Percentiles rank a stretch among this genome's conserved stretches.
Evolutionary conservation across 1,140 invertebrate species (phyloP).

Genomic region (Brachionus calyciflorus): DNA sequence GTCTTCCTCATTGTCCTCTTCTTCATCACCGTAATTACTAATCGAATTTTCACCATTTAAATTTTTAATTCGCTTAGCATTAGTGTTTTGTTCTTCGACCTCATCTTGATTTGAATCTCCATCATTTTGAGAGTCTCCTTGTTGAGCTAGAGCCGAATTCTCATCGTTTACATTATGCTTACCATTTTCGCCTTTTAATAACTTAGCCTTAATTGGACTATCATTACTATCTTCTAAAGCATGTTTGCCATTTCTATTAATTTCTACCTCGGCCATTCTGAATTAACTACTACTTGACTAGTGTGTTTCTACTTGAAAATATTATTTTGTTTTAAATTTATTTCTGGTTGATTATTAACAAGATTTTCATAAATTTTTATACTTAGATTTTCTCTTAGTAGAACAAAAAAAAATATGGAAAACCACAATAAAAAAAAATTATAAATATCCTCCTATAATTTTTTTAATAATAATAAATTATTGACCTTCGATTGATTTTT

Average conservation of each 20-base stretch:
- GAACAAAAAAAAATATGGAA: background rate
- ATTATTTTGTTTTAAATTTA: background rate
- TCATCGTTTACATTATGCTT: constrained; percentile 1
- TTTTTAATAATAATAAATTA: too few relatives aligned
- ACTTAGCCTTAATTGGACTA: background rate
- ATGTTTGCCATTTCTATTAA: constrained; percentile 38
- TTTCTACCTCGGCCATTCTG: constrained; percentile 40
- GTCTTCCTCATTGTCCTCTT: constrained; percentile 44
- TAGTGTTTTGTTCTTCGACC: background rate
- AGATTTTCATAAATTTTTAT: constrained; percentile 35
- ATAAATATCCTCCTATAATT: background rate
- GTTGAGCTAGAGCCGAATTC: background rate
- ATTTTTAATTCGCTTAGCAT: background rate
- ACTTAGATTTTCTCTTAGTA: background rate
- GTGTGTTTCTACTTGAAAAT: background rate
- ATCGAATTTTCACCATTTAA: constrained; percentile 25
- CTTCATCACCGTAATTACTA: constrained; percentile 43
- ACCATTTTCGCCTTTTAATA: constrained; percentile 33
- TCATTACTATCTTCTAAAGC: constrained; percentile 24
- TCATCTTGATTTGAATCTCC: background rate
- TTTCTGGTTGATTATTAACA: background rate
- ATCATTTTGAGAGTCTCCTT: constrained; percentile 1
- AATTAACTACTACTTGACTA: too few relatives aligned
- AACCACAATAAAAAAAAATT: background rate
- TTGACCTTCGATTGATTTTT: constrained; percentile 8